Evolutionary conservation across 2,888 invertebrate species (phyloP).

Genomic region (Tuta absoluta): DNA sequence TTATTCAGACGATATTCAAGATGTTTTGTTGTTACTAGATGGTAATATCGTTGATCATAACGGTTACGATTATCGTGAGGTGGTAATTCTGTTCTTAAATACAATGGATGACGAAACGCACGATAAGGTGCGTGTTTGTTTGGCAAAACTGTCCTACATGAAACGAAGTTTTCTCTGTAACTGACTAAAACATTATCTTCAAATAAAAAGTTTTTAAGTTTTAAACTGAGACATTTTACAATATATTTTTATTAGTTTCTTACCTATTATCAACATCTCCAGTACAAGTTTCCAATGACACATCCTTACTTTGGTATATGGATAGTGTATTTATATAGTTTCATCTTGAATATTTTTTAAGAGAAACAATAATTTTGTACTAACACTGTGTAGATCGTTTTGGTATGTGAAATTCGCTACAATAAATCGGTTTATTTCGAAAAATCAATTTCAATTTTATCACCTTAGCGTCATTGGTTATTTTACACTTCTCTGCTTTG

Average conservation of each 20-base stretch:
- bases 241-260: not conserved
- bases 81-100: not conserved
- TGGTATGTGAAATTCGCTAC: not conserved
- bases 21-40: too few relatives aligned
- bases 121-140: not conserved
- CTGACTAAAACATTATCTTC: not conserved
- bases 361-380: too few relatives aligned
- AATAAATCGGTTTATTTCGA: not conserved
- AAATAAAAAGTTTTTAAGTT: too few relatives aligned
- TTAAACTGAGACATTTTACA: too few relatives aligned
- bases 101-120: too few relatives aligned
- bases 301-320: not conserved
- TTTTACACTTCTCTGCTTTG: too few relatives aligned
- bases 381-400: not conserved
- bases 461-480: not conserved
- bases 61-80: too few relatives aligned
- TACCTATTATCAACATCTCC: not conserved
- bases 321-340: not conserved
- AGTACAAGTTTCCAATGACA: not conserved
- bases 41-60: too few relatives aligned
- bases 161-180: not conserved
- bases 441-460: not conserved
- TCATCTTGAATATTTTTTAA: not conserved
- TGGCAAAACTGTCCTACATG: not conserved
- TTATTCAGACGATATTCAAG: too few relatives aligned